A percentile compares a stretch with the other conserved stretches of the same genome.
phyloP scores from a whole-genome alignment of 1,140 invertebrate genomes.

The Euura saliciscinereae region DNA sequence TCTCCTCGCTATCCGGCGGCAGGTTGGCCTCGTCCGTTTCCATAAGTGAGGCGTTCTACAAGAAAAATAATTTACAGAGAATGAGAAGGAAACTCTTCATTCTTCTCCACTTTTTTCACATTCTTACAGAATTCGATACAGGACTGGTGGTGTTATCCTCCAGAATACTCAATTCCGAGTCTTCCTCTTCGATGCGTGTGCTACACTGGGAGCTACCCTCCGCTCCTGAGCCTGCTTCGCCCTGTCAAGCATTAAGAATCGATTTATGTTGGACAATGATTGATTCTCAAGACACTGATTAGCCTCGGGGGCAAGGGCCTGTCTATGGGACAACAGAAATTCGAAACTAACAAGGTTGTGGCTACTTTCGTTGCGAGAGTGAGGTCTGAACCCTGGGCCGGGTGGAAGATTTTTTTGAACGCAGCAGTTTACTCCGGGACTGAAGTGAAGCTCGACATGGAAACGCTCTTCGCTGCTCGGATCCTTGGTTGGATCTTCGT shows the following conservation, averaged over 20 bases:
- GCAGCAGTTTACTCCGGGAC: slow-evolving; percentile 95
- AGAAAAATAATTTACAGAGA: not conserved
- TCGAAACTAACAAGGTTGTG: slow-evolving; percentile 51
- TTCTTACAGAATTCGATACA: slow-evolving; percentile 34
- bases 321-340: too few relatives aligned
- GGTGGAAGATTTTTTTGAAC: slow-evolving; percentile 93
- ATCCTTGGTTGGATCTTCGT: slow-evolving; percentile 97
- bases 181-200: slow-evolving; percentile 71
- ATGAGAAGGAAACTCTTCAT: too few relatives aligned
- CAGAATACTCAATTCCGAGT: slow-evolving; percentile 45
- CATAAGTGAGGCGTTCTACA: slow-evolving; percentile 46
- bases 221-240: slow-evolving; percentile 45
- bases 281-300: too few relatives aligned
- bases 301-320: too few relatives aligned
- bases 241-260: slow-evolving; percentile 25
- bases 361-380: slow-evolving; percentile 79
- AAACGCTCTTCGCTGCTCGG: slow-evolving; percentile 89
- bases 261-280: too few relatives aligned
- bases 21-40: slow-evolving; percentile 45
- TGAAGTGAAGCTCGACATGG: slow-evolving; percentile 97
- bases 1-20: slow-evolving; percentile 39
- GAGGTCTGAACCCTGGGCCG: slow-evolving; percentile 91
- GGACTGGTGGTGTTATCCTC: slow-evolving; percentile 46
- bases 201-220: slow-evolving; percentile 58
- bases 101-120: not conserved